Base-by-base conservation (phyloP, 2,888 invertebrate genomes). In the Drepanosiphum platanoidis region DNA sequence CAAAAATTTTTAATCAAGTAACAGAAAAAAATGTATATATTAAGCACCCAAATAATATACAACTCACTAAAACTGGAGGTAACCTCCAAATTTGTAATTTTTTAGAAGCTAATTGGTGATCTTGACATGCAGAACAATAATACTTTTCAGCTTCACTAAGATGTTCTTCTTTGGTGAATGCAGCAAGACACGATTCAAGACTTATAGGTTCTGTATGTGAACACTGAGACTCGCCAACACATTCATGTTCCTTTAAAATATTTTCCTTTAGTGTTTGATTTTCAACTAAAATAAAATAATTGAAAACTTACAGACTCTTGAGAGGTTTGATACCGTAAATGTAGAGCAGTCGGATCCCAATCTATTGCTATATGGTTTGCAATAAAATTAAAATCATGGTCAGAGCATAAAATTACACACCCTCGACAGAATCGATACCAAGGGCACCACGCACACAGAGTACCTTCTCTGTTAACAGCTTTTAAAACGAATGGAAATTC, bases 301-400 rank as follows among this genome's bases (percentile, higher is more conserved):
- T 70, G 11, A 36, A 30, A 18, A 87, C 88, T 87, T 88, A 93
- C 95, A 91, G 92, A 92, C 90, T 95, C 95, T 88, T 94, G 90
- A 2, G 94, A 93, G 88, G 93, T 92, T 90, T 95, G 95, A 91
- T 96, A 97, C 64, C 97, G 92, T 88, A 97, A 92, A 91, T 97
- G 97, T 88, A 97, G 91, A 72, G 97, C 97, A 0, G 97, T 97
- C 86, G 96, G 96, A 90, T 97, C 97, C 97, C 97, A 97, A 91
- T 97, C 97, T 87, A 97, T 94, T 87, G 96, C 96, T 87, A 97
- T 92, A 89, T 92, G 91, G 71, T 88, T 89, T 42, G 88, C 87
- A 64, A 87, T 82, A 80, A 89, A 89, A 86, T 89, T 89, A 84
- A 89, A 88, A 87, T 89, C 89, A 36, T 90, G 89, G 86, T 90